Base-by-base conservation (phyloP, 2,113 vertebrate species). In the Hypomesus transpacificus region DNA sequence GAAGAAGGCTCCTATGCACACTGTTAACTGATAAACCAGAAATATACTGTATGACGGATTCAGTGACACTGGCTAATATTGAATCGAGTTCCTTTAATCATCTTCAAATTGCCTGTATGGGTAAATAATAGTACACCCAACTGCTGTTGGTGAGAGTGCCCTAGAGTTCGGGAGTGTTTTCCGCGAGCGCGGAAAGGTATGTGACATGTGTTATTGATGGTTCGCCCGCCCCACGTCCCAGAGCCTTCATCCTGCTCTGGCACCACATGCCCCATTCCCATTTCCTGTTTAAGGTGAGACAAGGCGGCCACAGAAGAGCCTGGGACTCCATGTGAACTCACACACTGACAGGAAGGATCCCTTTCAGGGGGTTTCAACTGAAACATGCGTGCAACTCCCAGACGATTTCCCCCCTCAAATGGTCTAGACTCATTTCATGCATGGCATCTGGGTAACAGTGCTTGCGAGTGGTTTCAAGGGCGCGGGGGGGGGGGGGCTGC, bases 211-310 rank as follows among this genome's bases (percentile, higher is more conserved):
- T 93, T 90, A 88, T 84, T 85, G 91, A 92, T 89, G 88, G 89
- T 87, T 80, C 52, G 67, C 59, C 80, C 70, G 80, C 70, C 57
- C 74, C 82, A 66, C 59, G 70, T 86, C 83, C 82, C 90, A 90
- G 90, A 87, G 75, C 80, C 82, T 87, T 88, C 86, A 80, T 92
- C 92, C 86, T 89, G 86, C 86, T 85, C 88, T 74, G 71, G 85
- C 81, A 84, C 83, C 85, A 71, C 86, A 87, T 75, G 82, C 83
- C 90, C 82, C 78, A 88, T 77, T 82, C 74, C 82, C 74, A 64
- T 89, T 94, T 94, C 93, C 93, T 92, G 90, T 83, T 71, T 76
- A 87, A 91, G 87, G 87, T 89, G 89, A 89, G 88, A 85, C 82
- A 71, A 83, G 87, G 90, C 82, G 84, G 81, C 83, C 0, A 74